Evolutionary conservation across 2,113 vertebrate species (phyloP).

Genomic region (Leptodactylus fuscus): DNA sequence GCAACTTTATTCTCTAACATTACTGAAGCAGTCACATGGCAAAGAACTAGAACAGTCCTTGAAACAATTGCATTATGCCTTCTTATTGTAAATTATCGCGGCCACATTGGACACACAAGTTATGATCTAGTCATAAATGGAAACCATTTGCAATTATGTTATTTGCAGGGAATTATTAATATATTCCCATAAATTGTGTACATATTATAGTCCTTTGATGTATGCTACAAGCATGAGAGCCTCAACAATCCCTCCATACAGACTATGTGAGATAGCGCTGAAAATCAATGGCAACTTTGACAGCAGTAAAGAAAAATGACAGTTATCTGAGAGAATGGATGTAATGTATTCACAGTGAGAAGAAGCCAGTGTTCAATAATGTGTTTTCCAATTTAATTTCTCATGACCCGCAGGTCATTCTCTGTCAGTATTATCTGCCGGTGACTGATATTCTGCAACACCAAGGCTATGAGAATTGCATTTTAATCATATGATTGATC

Average conservation of each 20-base stretch:
- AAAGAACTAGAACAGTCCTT: no score
- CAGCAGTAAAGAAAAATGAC: constrained; percentile 46
- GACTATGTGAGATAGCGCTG: background rate
- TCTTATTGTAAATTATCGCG: background rate
- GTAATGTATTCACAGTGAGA: constrained; percentile 51
- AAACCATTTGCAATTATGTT: background rate
- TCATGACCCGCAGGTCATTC: constrained; percentile 55
- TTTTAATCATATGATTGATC: constrained; percentile 58
- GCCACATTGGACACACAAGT: background rate
- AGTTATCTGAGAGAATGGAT: constrained; percentile 27
- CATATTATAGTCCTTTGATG: background rate
- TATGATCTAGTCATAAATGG: background rate
- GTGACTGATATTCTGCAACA: constrained; percentile 52
- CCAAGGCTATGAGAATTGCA: constrained; percentile 48
- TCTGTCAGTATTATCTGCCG: constrained; percentile 57
- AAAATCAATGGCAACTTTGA: constrained; percentile 43
- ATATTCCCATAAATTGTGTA: background rate
- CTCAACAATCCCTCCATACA: background rate
- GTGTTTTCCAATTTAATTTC: constrained; percentile 56
- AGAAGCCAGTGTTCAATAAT: constrained; percentile 54
- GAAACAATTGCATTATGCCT: no score
- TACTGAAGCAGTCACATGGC: no score
- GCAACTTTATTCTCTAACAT: no score
- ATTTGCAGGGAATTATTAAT: background rate
- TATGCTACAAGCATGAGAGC: background rate